Evolutionary conservation across 2,888 invertebrate genomes (phyloP).

Genomic region (Eupithecia abbreviata): DNA sequence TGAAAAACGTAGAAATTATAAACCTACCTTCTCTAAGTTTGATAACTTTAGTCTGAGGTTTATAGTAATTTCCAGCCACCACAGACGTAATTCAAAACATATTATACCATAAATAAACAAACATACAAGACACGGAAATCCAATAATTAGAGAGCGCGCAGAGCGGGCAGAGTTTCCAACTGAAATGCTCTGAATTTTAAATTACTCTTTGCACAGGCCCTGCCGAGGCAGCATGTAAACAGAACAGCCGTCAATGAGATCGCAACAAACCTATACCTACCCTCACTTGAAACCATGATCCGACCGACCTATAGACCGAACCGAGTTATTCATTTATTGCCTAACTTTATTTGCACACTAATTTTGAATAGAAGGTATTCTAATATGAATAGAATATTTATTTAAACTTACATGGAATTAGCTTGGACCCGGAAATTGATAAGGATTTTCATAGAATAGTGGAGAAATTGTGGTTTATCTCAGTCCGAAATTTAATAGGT

Average conservation of each 20-base stretch:
- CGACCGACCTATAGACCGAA: neutral
- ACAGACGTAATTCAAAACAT: neutral
- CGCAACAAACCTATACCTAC: slow-evolving; percentile 19
- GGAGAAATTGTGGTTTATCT: neutral
- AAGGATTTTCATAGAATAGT: neutral
- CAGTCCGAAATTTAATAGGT: neutral
- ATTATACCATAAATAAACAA: neutral
- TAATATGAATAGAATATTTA: neutral
- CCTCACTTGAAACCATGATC: neutral
- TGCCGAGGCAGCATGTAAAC: slow-evolving; percentile 72
- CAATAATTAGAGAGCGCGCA: slow-evolving; percentile 63
- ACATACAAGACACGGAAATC: slow-evolving; percentile 48
- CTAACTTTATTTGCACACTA: neutral
- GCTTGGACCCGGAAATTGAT: neutral
- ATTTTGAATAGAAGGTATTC: neutral
- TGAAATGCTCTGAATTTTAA: slow-evolving; percentile 77
- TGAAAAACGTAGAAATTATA: neutral
- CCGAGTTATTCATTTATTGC: neutral
- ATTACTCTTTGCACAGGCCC: slow-evolving; percentile 75
- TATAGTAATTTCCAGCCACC: neutral
- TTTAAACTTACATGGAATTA: neutral
- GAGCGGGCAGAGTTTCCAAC: slow-evolving; percentile 52
- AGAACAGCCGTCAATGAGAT: slow-evolving; percentile 43
- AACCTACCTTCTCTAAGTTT: neutral
- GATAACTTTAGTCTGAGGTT: neutral